These are phyloP conservation scores for Mormyrus lacerda DNA, from an alignment of 2,113 vertebrate species.

Conservation along the genomic window DNA sequence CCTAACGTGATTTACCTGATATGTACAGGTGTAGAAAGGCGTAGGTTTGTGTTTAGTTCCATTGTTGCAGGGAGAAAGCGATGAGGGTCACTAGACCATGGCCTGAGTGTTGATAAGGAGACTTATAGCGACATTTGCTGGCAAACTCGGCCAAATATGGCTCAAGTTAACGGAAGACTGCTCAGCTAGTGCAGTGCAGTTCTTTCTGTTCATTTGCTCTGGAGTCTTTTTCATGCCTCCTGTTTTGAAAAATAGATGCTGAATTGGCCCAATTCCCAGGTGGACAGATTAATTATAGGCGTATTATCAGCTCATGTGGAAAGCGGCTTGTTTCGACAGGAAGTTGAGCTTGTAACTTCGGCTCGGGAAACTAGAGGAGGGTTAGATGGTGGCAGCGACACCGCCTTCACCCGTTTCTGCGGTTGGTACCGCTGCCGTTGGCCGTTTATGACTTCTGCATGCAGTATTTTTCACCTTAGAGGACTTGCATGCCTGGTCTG, in stretches of 20 bases:
- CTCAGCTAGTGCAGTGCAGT: neutral
- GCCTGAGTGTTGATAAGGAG: neutral
- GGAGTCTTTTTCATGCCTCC: neutral
- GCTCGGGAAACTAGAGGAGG: neutral
- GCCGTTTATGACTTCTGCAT: neutral
- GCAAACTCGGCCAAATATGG: neutral
- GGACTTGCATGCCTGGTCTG: neutral
- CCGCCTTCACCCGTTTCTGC: neutral
- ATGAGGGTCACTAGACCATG: neutral
- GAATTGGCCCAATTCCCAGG: constrained; percentile 2
- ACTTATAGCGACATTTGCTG: neutral
- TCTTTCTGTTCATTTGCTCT: neutral
- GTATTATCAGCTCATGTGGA: neutral
- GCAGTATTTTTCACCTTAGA: neutral
- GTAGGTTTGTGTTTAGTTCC: neutral
- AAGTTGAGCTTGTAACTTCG: neutral
- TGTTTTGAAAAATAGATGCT: neutral
- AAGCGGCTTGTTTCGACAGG: neutral
- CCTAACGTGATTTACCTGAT: neutral
- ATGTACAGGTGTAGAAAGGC: neutral
- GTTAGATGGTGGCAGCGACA: neutral
- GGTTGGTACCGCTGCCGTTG: neutral
- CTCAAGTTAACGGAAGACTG: neutral
- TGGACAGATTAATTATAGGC: neutral
- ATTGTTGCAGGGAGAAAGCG: neutral